Evolutionary conservation across 2,888 invertebrate genomes (phyloP), one percentile per base, ranked within the genome.

Genomic region (Campoplex capitator): DNA sequence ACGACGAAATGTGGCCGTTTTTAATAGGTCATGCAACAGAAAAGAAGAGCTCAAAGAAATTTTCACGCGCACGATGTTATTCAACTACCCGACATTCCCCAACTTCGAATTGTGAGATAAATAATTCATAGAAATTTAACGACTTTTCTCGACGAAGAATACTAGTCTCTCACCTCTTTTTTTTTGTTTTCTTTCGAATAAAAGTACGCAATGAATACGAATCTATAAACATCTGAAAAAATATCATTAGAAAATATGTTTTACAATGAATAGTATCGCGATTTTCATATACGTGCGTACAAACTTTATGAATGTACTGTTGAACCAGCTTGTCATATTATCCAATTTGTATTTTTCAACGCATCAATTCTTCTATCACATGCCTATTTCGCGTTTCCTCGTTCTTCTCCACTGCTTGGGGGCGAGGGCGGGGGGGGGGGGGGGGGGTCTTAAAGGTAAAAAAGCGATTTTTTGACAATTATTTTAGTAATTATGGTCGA

Each of bases 11-110:
- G 13, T 45, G 45, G 16, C 45, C 28, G 54, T 68, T 80, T 71
- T 75, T 70, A 75, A 70, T 74, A 28, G 28, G 45, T 48, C 67
- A 51, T 58, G 42, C 76, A 71, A 62, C 16, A 62, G 58, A 77
- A 81, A 54, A 77, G 35, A 70, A 68, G 48, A 73, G 68, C 77
- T 11, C 38, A 32, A 81, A 82, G 71, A 76, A 73, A 76, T 83
- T 83, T 81, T 71, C 75, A 56, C 82, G 70, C 78, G 84, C 84
- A 74, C 71, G 74, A 56, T 62, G 79, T 87, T 87, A 87, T 84
- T 78, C 79, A 87, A 84, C 82, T 13, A 11, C 35, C 35, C 56
- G 16, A 62, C 28, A 48, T 38, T 65, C 67, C 32, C 35, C 54
- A 23, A 48, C 68, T 65, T 35, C 56, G 45, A 6, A 68, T 78